A percentile compares a stretch with the other conserved stretches of the same genome.
Evolutionary conservation across 2,888 invertebrate species (phyloP).

Genomic region (Aphodius granarius): DNA sequence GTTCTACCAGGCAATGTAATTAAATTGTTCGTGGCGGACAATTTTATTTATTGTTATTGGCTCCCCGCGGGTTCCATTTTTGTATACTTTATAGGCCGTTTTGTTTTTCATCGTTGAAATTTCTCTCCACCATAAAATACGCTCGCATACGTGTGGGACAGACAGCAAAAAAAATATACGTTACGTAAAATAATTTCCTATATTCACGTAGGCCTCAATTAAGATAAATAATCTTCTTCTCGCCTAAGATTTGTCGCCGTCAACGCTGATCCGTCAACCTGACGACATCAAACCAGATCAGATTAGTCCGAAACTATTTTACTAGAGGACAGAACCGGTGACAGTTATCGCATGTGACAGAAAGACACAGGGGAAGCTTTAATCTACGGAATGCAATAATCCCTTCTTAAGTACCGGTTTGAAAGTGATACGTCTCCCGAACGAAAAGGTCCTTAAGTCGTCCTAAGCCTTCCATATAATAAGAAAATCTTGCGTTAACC

Average conservation of each 20-base stretch:
- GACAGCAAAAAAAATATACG: not conserved
- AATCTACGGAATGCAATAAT: slow-evolving; percentile 29
- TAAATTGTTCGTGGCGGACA: not conserved
- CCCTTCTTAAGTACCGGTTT: slow-evolving; percentile 24
- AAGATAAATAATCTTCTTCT: not conserved
- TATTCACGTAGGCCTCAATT: not conserved
- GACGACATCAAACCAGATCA: not conserved
- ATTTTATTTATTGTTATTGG: not conserved
- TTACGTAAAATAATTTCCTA: not conserved
- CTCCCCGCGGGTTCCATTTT: not conserved
- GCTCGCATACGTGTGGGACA: not conserved
- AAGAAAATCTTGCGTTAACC: slow-evolving; percentile 18
- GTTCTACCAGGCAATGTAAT: not conserved
- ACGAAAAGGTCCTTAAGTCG: slow-evolving; percentile 25
- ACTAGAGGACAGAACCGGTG: not conserved
- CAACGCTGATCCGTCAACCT: not conserved
- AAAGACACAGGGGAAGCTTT: slow-evolving; percentile 13
- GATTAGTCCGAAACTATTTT: not conserved
- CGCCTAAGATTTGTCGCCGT: not conserved
- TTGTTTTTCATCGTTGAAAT: not conserved
- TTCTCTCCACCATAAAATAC: no score
- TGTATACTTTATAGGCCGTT: not conserved
- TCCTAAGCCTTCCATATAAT: slow-evolving; percentile 28
- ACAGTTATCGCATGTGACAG: not conserved
- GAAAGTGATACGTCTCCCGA: slow-evolving; percentile 27